Conservation (phyloP, 2,113 vertebrate genomes). For the Shinisaurus crocodilurus region DNA sequence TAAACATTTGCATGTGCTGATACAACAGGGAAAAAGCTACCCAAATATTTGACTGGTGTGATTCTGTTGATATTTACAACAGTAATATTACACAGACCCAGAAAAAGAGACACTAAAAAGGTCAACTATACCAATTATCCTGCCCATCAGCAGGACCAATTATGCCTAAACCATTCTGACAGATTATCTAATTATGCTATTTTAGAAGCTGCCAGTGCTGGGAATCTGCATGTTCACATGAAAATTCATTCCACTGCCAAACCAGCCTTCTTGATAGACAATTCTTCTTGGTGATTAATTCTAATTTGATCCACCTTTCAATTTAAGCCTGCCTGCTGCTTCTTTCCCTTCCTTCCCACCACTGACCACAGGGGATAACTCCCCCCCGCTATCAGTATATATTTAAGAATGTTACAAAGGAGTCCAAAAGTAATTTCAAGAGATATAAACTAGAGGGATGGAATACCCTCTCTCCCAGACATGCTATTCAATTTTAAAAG, state of each 20-base stretch:
- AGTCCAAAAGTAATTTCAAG: background rate
- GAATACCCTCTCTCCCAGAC: background rate
- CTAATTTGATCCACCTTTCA: background rate
- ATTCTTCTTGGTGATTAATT: conserved; percentile 3
- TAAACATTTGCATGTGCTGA: background rate
- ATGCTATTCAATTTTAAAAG: background rate
- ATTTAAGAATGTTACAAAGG: background rate
- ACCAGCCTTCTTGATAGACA: background rate
- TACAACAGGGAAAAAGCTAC: background rate
- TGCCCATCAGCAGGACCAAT: conserved; percentile 5
- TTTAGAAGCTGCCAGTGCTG: background rate
- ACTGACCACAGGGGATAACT: background rate
- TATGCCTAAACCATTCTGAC: conserved; percentile 20
- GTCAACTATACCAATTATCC: background rate
- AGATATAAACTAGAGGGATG: background rate
- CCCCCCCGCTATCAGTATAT: background rate
- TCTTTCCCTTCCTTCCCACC: background rate
- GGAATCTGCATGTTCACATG: background rate
- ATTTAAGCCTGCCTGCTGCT: background rate
- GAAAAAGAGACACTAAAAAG: background rate
- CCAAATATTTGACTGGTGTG: background rate
- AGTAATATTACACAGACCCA: background rate
- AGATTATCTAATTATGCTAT: background rate
- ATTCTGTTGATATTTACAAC: background rate
- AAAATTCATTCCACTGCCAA: background rate